These are phyloP conservation scores for Nestor notabilis DNA, from an alignment of 2,113 vertebrate genomes.

Conservation along the genomic window DNA sequence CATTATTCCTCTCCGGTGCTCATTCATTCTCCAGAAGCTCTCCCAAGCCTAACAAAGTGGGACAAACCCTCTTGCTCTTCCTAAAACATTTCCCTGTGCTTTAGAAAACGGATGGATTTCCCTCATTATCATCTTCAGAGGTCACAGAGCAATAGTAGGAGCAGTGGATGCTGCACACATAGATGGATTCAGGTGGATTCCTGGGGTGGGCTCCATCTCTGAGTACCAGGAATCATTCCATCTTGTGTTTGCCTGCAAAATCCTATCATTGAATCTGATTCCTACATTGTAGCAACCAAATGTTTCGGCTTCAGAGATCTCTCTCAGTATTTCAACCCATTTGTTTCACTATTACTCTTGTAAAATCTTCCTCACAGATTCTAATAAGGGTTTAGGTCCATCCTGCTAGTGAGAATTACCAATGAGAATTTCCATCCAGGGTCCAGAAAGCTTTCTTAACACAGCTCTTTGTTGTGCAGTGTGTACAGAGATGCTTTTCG, in stretches of 20 bases:
- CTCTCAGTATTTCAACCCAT: not conserved
- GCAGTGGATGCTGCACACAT: not conserved
- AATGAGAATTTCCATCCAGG: not conserved
- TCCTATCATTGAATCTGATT: not conserved
- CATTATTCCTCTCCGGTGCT: not conserved
- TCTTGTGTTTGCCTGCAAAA: not conserved
- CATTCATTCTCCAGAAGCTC: not conserved
- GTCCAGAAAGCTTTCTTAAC: not conserved
- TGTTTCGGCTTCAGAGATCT: not conserved
- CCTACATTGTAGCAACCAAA: not conserved
- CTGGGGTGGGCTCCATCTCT: not conserved
- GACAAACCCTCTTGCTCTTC: not conserved
- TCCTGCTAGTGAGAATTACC: not conserved
- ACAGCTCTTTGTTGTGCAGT: not conserved
- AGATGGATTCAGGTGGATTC: not conserved
- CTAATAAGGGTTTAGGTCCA: not conserved
- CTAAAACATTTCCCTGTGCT: not conserved
- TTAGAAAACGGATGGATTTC: not conserved
- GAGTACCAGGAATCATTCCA: not conserved
- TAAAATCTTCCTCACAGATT: not conserved
- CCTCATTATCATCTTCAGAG: not conserved
- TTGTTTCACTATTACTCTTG: not conserved
- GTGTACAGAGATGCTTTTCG: not conserved
- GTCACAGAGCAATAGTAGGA: accelerated
- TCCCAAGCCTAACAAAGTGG: not conserved